phyloP scores from a whole-genome alignment of 2,797 vertebrate genomes.

The Pogoniulus pusillus region DNA sequence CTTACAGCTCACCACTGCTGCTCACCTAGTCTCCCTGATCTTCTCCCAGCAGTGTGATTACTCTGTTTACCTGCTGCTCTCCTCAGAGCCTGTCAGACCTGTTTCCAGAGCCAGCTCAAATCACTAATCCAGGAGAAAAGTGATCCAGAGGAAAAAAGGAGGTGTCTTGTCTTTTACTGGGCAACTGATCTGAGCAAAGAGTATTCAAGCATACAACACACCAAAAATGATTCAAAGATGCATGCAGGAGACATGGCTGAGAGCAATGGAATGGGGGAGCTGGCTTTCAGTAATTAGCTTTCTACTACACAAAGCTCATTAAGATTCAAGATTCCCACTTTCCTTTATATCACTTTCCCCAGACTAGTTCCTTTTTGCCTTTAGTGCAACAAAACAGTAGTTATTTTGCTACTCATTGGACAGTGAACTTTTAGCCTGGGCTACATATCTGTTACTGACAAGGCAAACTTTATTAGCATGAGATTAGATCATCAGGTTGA shows the following conservation, averaged over 20 bases:
- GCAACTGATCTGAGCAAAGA: background rate
- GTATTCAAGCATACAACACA: background rate
- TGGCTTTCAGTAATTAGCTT: background rate
- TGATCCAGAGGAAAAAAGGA: background rate
- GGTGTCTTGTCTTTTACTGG: background rate
- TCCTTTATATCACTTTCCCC: background rate
- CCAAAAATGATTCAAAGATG: background rate
- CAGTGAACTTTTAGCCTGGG: background rate
- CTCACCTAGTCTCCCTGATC: background rate
- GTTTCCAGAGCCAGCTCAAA: background rate
- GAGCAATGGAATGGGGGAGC: background rate
- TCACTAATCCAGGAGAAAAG: background rate
- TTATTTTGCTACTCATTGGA: background rate
- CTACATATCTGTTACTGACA: background rate
- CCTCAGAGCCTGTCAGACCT: background rate
- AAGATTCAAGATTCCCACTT: background rate
- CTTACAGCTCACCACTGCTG: background rate
- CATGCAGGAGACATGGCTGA: background rate
- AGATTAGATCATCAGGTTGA: background rate
- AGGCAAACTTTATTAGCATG: background rate
- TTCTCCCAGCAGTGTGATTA: background rate
- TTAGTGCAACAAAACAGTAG: background rate
- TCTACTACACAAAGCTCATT: background rate
- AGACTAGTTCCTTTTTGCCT: background rate
- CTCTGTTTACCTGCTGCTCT: background rate